Evolutionary conservation across 2,797 vertebrate species (phyloP), one percentile per base, ranked within the genome.

Genomic region (Scomberomorus guttatus): DNA sequence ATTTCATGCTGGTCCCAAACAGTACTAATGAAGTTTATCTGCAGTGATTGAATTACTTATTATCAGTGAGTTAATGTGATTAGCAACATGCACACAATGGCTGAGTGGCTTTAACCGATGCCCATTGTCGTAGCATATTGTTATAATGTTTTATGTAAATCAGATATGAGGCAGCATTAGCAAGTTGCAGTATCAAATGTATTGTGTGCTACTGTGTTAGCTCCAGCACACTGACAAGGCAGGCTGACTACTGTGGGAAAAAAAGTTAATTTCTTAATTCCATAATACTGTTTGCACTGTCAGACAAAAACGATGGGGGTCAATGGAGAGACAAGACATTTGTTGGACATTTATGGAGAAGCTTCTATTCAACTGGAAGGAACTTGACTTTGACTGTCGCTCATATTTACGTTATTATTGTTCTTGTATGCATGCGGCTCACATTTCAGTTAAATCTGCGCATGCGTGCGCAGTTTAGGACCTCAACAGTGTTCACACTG

Each of bases 11-110:
- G 62, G 22, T 56, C n/a, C 44, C 58, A 66, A 67, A 78, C 62
- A 71, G 44, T 65, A 34, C 18, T 39, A 50, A 77, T 72, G 9
- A 79, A 70, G 48, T 77, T 83, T 74, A 77, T 72, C 68, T 68
- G 20, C 27, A 4, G 39, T 51, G 55, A 79, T 46, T 85, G 15
- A 79, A 68, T 83, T 71, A 54, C 13, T 72, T 73, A 67, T 74
- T 66, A 90, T 82, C 72, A 75, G 24, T 2, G 0, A 52, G 51
- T 60, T 79, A 57, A 82, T 73, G 58, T 72, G 66, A 87, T 87
- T 75, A 87, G 44, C 18, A 66, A 59, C n/a, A 72, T 22, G 39
- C 42, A 73, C 85, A 87, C 74, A 83, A n/a, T 67, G 55, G 54
- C 34, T 71, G 58, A 71, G 59, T 68, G 76, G 65, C 42, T 74